phyloP scores from a whole-genome alignment of 1,140 invertebrate species.

The Cydia splendana region DNA sequence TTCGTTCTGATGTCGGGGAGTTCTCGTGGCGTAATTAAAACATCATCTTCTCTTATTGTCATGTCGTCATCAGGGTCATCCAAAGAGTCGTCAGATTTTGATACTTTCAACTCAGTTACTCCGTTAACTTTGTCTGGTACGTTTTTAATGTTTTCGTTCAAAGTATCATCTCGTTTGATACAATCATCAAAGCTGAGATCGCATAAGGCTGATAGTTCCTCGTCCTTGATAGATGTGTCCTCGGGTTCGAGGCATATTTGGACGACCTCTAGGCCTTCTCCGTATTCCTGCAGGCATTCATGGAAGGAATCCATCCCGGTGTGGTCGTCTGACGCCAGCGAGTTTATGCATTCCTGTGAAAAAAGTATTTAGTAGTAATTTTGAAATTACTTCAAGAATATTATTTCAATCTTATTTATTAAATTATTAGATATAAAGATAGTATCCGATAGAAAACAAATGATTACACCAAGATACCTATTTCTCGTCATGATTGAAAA shows the following conservation, averaged over 20 bases:
- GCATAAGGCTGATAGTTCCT: constrained; percentile 72
- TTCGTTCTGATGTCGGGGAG: constrained; percentile 62
- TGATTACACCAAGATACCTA: no score
- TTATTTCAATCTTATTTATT: no score
- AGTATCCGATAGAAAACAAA: no score
- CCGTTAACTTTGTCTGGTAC: constrained; percentile 61
- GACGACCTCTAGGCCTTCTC: constrained; percentile 81
- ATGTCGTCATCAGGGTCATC: constrained; percentile 76
- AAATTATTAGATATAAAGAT: no score
- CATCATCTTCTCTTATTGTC: constrained; percentile 78
- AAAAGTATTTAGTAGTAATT: constrained; percentile 2
- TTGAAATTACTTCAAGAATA: not conserved
- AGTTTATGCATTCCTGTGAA: constrained; percentile 77
- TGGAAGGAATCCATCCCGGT: constrained; percentile 82
- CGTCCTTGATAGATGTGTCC: constrained; percentile 75
- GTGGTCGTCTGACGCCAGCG: constrained; percentile 80
- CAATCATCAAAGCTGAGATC: constrained; percentile 76
- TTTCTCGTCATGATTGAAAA: no score
- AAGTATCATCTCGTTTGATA: constrained; percentile 53
- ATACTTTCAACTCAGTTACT: constrained; percentile 55
- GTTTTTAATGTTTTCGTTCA: constrained; percentile 47
- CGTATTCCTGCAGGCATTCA: constrained; percentile 82
- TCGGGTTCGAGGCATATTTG: constrained; percentile 81
- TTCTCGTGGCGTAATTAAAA: constrained; percentile 62
- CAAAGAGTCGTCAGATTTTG: constrained; percentile 74